Evolutionary conservation across 2,113 vertebrate species (phyloP).

Genomic region (Mirza zaza): DNA sequence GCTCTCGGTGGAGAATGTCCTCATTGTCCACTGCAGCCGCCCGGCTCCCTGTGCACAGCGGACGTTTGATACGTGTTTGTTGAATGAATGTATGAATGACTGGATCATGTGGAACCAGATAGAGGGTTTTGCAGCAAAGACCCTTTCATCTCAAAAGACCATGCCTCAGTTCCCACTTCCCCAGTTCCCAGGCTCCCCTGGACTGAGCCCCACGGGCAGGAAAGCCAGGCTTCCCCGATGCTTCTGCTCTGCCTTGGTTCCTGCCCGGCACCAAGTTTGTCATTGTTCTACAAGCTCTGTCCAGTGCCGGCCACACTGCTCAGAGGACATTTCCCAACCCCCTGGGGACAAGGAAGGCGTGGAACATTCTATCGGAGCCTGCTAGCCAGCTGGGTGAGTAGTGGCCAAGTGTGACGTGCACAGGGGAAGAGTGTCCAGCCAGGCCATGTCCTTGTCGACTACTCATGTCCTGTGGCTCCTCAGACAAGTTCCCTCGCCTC

Average conservation of each 20-base stretch:
- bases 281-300: background rate
- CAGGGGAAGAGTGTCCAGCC: fast-evolving
- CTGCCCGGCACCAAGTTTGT: background rate
- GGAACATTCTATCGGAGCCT: background rate
- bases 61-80: background rate
- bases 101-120: fast-evolving
- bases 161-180: background rate
- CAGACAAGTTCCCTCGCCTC: background rate
- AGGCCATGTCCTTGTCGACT: background rate
- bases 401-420: background rate
- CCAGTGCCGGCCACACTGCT: background rate
- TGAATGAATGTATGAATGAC: background rate
- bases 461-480: too few species aligned
- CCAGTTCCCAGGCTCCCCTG: background rate
- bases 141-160: background rate
- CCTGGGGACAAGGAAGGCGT: background rate
- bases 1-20: too few species aligned
- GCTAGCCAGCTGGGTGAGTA: background rate
- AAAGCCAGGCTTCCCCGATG: background rate
- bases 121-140: background rate
- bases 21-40: fast-evolving
- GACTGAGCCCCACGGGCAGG: fast-evolving
- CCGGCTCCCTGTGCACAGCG: background rate
- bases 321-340: background rate
- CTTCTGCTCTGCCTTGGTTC: background rate